A percentile compares a stretch with the other conserved stretches of the same genome.
Evolutionary conservation across 2,797 vertebrate species (phyloP).

Genomic region (Catostomus latipinnis): DNA sequence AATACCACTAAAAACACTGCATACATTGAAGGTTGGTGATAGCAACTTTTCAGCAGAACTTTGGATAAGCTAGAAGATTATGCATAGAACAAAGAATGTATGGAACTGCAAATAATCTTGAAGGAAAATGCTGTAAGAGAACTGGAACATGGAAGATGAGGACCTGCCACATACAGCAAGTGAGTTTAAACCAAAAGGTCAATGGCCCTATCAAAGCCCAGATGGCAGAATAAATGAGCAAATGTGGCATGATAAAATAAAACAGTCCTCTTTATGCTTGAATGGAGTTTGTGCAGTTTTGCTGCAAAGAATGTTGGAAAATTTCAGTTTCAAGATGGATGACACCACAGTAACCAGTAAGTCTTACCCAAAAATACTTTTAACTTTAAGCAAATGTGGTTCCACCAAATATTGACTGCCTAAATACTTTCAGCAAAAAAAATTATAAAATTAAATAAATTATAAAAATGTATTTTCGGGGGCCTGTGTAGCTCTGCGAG

Average conservation of each 20-base stretch:
- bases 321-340: neutral
- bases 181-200: conserved; percentile 7
- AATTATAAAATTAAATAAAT: no score
- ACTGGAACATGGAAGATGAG: neutral
- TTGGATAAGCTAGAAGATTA: neutral
- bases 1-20: neutral
- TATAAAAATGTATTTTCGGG: no score
- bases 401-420: neutral
- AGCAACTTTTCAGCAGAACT: neutral
- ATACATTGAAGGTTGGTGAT: no score
- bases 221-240: neutral
- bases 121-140: neutral
- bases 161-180: conserved; percentile 8
- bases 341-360: neutral
- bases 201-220: conserved; percentile 9
- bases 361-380: neutral
- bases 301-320: neutral
- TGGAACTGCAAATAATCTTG: neutral
- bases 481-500: no score
- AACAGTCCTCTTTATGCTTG: neutral
- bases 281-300: neutral
- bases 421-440: neutral
- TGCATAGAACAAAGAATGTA: neutral
- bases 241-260: conserved; percentile 5
- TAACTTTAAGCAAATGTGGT: neutral